Conservation (phyloP, 2,113 vertebrate genomes). For the Epinephelus lanceolatus region DNA sequence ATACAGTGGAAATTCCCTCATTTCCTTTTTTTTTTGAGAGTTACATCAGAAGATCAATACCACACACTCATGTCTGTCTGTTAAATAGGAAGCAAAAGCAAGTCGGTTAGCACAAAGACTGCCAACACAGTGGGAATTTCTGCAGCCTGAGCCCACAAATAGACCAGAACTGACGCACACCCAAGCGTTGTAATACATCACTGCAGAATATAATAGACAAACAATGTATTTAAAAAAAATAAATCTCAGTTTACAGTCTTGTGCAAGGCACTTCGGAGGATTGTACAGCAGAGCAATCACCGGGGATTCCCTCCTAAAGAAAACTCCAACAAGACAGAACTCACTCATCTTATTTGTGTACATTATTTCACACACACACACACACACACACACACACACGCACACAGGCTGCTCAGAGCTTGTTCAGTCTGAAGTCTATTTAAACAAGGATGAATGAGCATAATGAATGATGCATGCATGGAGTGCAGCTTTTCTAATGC, state of each 20-base stretch:
- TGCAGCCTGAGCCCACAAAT: conserved; percentile 29
- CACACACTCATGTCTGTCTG: not conserved
- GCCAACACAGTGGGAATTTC: conserved; percentile 40
- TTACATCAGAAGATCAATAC: not conserved
- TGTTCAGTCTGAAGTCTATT: conserved; percentile 73
- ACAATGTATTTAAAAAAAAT: conserved; percentile 42
- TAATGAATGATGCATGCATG: conserved; percentile 68
- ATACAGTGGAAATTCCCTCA: no score
- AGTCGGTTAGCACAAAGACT: not conserved
- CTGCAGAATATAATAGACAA: conserved; percentile 11
- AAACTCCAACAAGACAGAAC: conserved; percentile 77
- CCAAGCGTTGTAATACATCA: conserved; percentile 23
- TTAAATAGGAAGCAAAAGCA: not conserved
- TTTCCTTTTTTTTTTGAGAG: no score
- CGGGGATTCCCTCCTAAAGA: conserved; percentile 82
- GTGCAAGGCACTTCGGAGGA: conserved; percentile 42
- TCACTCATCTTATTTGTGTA: conserved; percentile 66
- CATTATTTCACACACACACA: conserved; percentile 63
- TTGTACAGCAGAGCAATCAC: conserved; percentile 52
- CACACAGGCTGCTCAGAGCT: conserved; percentile 60
- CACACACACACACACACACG: not conserved
- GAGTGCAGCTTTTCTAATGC: conserved; percentile 63
- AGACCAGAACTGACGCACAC: conserved; percentile 30
- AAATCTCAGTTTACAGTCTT: conserved; percentile 30
- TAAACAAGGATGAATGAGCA: conserved; percentile 75